Evolutionary conservation across 2,888 invertebrate genomes (phyloP).

Genomic region (Seladonia tumulorum): DNA sequence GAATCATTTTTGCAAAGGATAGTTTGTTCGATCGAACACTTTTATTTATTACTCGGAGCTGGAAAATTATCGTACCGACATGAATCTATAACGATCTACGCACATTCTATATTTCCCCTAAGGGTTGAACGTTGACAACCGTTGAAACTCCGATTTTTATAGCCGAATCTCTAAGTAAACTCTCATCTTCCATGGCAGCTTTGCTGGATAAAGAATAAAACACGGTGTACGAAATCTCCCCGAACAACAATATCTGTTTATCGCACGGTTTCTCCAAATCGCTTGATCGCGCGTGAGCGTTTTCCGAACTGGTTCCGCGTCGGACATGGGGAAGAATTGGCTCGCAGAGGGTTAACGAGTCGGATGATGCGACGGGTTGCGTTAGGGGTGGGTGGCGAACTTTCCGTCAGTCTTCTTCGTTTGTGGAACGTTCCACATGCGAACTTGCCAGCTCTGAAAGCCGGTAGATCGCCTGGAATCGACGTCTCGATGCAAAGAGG

Average conservation of each 20-base stretch:
- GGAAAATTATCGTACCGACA: neutral
- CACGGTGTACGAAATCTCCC: neutral
- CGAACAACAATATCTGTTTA: neutral
- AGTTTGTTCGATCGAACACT: neutral
- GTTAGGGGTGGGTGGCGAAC: neutral
- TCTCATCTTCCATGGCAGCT: neutral
- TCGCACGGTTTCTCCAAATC: neutral
- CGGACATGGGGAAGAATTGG: neutral
- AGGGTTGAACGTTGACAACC: neutral
- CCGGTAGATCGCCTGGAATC: neutral
- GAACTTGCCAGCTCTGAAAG: neutral
- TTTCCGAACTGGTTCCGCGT: neutral
- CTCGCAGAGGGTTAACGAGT: neutral
- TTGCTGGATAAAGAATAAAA: neutral
- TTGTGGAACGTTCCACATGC: neutral
- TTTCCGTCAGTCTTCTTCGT: neutral
- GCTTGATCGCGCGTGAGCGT: neutral
- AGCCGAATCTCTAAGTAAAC: neutral
- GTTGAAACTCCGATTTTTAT: neutral
- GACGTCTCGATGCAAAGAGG: conserved; percentile 25
- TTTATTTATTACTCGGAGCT: neutral
- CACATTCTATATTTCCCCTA: neutral
- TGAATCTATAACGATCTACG: neutral
- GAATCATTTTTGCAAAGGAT: neutral
- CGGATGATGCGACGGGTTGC: neutral